These are phyloP conservation scores for Gastrophryne carolinensis DNA, from an alignment of 2,797 vertebrate genomes.

Conservation along the genomic window DNA sequence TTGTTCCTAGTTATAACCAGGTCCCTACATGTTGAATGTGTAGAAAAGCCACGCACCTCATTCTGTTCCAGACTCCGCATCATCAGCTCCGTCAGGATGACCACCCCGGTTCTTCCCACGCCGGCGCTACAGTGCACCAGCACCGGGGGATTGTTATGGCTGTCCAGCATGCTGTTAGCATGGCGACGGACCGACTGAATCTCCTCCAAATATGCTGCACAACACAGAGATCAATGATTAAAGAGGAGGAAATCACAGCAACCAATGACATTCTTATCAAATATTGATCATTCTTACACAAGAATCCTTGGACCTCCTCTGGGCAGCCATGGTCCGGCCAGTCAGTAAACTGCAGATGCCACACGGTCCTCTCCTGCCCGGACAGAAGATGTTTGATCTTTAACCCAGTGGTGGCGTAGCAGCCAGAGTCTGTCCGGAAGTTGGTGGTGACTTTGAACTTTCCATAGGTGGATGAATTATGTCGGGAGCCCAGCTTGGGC, in stretches of 20 bases:
- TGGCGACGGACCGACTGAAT: constrained; percentile 95
- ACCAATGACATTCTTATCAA: too few relatives aligned
- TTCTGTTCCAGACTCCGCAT: constrained; percentile 95
- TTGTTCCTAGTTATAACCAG: too few relatives aligned
- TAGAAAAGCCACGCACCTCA: constrained; percentile 78
- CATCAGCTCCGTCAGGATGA: constrained; percentile 95
- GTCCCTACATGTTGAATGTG: too few relatives aligned
- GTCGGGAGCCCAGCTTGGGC: constrained; percentile 96
- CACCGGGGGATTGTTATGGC: constrained; percentile 84
- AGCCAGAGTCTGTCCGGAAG: constrained; percentile 95
- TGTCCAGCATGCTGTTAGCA: constrained; percentile 93
- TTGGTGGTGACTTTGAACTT: constrained; percentile 98
- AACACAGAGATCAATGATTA: constrained; percentile 13
- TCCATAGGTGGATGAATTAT: constrained; percentile 94
- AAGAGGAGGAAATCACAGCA: not conserved
- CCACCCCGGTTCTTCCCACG: constrained; percentile 89
- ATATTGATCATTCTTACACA: constrained; percentile 87
- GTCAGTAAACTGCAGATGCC: constrained; percentile 97
- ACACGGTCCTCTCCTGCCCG: constrained; percentile 93
- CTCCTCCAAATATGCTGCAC: constrained; percentile 91
- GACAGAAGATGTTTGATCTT: constrained; percentile 96
- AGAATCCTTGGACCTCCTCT: constrained; percentile 91
- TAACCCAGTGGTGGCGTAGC: constrained; percentile 93
- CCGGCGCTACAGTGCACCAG: constrained; percentile 94
- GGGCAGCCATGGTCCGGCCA: constrained; percentile 96